Evolutionary conservation across 2,888 invertebrate species (phyloP), one percentile per base, ranked within the genome.

Genomic region (Autographa pulchrina): DNA sequence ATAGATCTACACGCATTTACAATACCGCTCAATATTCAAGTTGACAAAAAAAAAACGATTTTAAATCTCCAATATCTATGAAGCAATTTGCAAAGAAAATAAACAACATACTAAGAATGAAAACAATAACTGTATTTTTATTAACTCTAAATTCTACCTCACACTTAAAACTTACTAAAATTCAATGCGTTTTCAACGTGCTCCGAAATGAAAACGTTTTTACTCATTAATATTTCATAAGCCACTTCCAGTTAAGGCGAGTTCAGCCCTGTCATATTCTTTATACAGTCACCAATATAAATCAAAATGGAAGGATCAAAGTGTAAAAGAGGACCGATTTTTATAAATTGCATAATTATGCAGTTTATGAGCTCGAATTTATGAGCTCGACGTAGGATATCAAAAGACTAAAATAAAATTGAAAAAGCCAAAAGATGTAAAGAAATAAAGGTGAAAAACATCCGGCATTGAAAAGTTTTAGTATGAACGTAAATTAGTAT

Each of bases 201-300:
- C 69, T 75, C 31, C 38, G 68, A 81, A 79, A 82, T 74, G 66
- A 75, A 78, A 84, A 72, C 75, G 68, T 70, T 82, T 78, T 67
- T 68, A 82, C 86, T 90, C 88, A 91, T 91, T 90, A 90, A 91
- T 91, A 89, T 91, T 90, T 90, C 88, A 91, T 91, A 91, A 88
- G 86, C 79, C 62, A 61, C 77, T 74, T 61, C 54, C 72, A 61
- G 78, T 68, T 77, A 83, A 74, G 81, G 67, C 68, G 68, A 65
- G 77, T 70, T 68, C 65, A 77, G 74, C 66, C 48, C 41, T 58
- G 43, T 66, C 68, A 72, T 66, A 69, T 83, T 78, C 71, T 77
- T 80, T 83, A 81, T 81, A 78, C 73, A 81, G 83, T 75, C 81
- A 63, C 75, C 61, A 72, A 75, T 78, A 81, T 81, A 80, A 83